Evolutionary conservation across 2,797 vertebrate species (phyloP), one percentile per base, ranked within the genome.

Genomic region (Erithacus rubecula): DNA sequence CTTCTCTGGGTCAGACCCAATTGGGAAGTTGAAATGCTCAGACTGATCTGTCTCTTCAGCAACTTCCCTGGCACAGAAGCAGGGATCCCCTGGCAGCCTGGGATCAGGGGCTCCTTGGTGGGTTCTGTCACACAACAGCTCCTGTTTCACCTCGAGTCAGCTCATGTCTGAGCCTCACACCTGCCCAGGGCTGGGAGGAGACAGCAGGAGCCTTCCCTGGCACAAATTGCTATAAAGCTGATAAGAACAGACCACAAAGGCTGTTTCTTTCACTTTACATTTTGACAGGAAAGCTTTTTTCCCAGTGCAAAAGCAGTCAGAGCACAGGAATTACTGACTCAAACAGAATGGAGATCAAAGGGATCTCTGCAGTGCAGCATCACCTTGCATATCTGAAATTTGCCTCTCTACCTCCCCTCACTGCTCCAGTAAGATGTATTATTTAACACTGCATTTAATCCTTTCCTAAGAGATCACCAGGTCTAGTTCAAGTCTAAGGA

Each of bases 101-200:
- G 46, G 30, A 32, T 12, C 14, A 18, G 53, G 20, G 68, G 44
- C 14, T 63, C 49, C 59, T 43, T 9, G 19, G 12, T 6, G 5
- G 17, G 12, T 20, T 47, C n/a, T 74, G 36, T 49, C 81, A 23
- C 41, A n/a, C 23, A 39, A 27, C 24, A 37, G 52, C 32, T 63
- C 53, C 52, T n/a, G 8, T 82, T 30, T 59, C 27, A 7, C 37
- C 59, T 53, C 4, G 11, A 52, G 34, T 60, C 1, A 1, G 56
- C 64, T 89, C 4, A 0, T 69, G 37, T 34, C 26, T n/a, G 26
- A 71, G 1, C 39, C 44, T 55, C 34, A 34, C 0, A 0, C 64
- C 49, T 78, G 60, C 51, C 37, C 75, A 47, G 36, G 27, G 52
- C 78, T 69, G 47, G 21, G 41, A 30, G 15, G 43, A 55, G 36